phyloP scores from a whole-genome alignment of 2,113 vertebrate genomes.

The Xiphias gladius region DNA sequence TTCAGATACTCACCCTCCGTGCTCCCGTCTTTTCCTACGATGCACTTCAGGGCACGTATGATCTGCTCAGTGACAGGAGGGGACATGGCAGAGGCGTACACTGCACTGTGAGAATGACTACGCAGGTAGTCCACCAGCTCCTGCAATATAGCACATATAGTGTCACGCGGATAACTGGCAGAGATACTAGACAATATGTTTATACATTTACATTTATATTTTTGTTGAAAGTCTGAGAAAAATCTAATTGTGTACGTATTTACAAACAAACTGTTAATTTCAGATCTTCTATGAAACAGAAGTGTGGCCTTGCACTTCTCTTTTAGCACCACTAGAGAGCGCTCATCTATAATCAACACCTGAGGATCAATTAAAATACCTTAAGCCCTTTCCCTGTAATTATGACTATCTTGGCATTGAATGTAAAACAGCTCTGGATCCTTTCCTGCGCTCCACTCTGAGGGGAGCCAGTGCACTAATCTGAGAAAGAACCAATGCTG shows the following conservation, averaged over 20 bases:
- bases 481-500: slow-evolving; percentile 40
- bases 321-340: slow-evolving; percentile 59
- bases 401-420: slow-evolving; percentile 25
- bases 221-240: no score
- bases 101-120: slow-evolving; percentile 89
- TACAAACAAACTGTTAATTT: background rate
- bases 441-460: slow-evolving; percentile 31
- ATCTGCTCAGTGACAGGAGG: slow-evolving; percentile 89
- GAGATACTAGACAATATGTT: background rate
- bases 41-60: slow-evolving; percentile 89
- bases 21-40: slow-evolving; percentile 91
- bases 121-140: slow-evolving; percentile 92
- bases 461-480: slow-evolving; percentile 34
- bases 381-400: slow-evolving; percentile 36
- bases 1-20: slow-evolving; percentile 86
- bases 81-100: slow-evolving; percentile 91
- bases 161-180: slow-evolving; percentile 6
- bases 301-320: slow-evolving; percentile 49
- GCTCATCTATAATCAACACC: slow-evolving; percentile 56
- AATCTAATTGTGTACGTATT: background rate
- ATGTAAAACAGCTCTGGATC: slow-evolving; percentile 43
- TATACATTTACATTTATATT: background rate
- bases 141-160: slow-evolving; percentile 74
- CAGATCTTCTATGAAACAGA: background rate
- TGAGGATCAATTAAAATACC: slow-evolving; percentile 62